Base-by-base conservation (phyloP, 2,797 vertebrate genomes). In the Megalops cyprinoides region DNA sequence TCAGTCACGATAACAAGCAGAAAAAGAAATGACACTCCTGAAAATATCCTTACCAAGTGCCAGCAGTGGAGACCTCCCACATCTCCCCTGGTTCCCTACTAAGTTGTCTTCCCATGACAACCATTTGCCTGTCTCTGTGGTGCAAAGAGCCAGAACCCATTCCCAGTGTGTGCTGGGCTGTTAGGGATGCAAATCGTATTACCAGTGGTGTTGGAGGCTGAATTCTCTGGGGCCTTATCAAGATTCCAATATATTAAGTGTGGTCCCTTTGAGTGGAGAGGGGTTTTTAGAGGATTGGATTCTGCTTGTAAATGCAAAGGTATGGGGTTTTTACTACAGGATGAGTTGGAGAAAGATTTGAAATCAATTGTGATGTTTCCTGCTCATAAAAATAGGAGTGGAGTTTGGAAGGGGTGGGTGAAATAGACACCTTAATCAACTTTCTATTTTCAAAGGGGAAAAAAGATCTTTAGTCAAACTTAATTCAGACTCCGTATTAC, bases 51-150 rank as follows among this genome's bases (percentile, higher is more conserved):
- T 15, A 34, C 46, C 74, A 34, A 75, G 67, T n/a, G 74, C 74
- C 49, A 49, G 67, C 67, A n/a, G 39, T 23, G 39, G 37, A 71
- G 67, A 71, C 67, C 67, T 71, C 67, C 67, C 37, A 71, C 67
- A 71, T 71, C 18, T 44, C 20, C 31, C 60, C 67, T 44, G 7
- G 67, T n/a, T 71, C 44, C 67, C 39, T 10, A 8, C 20, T 71
- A 4, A 37, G 39, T 39, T n/a, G 37, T 23, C 39, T 71, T 44
- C 67, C 74, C 46, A 53, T 75, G 74, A 34, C 74, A 75, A 51
- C 39, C 46, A 28, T 75, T 74, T 53, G 49, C 75, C 46, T 28
- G 28, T 53, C 74, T 75, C 28, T 31, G 25, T 49, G 49, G 46
- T 14, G 6, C 7, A 6, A 23, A 2, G 37, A 42, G 67, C 67